Base-by-base conservation (phyloP, 2,888 invertebrate genomes). In the Drosophila quinaria region DNA sequence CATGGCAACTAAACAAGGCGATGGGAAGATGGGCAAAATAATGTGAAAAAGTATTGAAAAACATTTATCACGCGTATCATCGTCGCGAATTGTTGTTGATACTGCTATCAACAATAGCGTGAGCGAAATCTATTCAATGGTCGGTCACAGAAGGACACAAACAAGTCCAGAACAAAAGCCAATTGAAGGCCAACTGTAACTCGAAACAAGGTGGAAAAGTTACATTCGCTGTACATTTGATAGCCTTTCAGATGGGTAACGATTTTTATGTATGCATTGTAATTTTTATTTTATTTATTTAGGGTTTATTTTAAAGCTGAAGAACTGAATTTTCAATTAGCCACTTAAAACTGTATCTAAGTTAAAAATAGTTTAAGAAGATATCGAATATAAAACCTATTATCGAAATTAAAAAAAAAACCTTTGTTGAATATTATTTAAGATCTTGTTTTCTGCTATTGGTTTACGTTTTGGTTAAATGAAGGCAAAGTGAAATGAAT, bases 161-260 rank as follows among this genome's bases (percentile, higher is more conserved):
- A 46, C 17, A 22, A 49, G 35, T n/a, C n/a, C 68, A 41, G 33
- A n/a, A 72, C 60, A 61, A 61, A 73, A 60, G 55, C 60, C 47
- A 68, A 58, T 58, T 62, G 69, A 74, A 73, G 58, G 46, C 13
- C 46, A 58, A 22, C 46, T 22, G 56, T 19, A 8, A 35, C 44
- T n/a, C 4, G 25, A 44, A 6, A 0, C 6, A 37, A 37, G 44
- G 13, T 1, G 15, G 15, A 8, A 22, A 11, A 22, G 13, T 13
- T 5, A 22, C 6, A 8, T 13, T n/a, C 6, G 19, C 1, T 11
- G 4, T 11, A 42, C 2, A 42, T 19, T 19, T 1, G 13, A 44
- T 44, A 44, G 22, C 19, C 13, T 13, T 22, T 8, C 6, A n/a
- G 37, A 25, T 25, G 25, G 29, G 29, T 8, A 29, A 29, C 8